Evolutionary conservation across 2,888 invertebrate genomes (phyloP).

Genomic region (Doris montereyensis): DNA sequence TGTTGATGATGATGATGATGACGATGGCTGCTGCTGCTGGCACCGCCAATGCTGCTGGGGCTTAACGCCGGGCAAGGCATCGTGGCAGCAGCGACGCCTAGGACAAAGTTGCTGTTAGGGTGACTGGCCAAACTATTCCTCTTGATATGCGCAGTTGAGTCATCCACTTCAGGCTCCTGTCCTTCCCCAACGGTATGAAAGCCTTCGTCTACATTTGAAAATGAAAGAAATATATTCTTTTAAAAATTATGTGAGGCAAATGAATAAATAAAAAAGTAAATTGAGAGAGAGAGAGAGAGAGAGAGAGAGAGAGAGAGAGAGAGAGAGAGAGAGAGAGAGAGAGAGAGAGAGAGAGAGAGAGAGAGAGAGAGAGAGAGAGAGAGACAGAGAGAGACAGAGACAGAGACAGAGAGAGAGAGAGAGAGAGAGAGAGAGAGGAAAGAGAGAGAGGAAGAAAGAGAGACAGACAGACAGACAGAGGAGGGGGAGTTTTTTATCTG

Average conservation of each 20-base stretch:
- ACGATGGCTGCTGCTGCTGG: constrained; percentile 24
- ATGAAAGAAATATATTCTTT: too few relatives aligned
- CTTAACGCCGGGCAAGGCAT: constrained; percentile 35
- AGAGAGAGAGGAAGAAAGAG: too few relatives aligned
- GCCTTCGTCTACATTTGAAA: too few relatives aligned
- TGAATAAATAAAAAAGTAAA: too few relatives aligned
- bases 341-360: background rate
- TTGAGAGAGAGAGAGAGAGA: background rate
- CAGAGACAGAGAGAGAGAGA: too few relatives aligned
- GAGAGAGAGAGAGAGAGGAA: too few relatives aligned
- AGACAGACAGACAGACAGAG: too few relatives aligned
- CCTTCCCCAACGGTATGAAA: background rate
- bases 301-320: background rate
- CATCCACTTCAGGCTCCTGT: constrained; percentile 1
- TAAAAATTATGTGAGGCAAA: too few relatives aligned
- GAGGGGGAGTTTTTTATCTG: too few relatives aligned
- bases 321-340: background rate
- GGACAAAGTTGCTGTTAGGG: background rate
- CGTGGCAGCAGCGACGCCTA: constrained; percentile 29
- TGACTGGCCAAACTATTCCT: constrained; percentile 21
- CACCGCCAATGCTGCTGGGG: constrained; percentile 34
- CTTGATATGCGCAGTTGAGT: background rate
- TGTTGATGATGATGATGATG: constrained; percentile 22
- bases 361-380: too few relatives aligned
- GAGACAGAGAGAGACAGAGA: too few relatives aligned